A percentile compares a stretch with the other conserved stretches of the same genome.
These are phyloP conservation scores for Macropodus opercularis DNA, from an alignment of 2,797 vertebrate genomes.

Conservation along the genomic window DNA sequence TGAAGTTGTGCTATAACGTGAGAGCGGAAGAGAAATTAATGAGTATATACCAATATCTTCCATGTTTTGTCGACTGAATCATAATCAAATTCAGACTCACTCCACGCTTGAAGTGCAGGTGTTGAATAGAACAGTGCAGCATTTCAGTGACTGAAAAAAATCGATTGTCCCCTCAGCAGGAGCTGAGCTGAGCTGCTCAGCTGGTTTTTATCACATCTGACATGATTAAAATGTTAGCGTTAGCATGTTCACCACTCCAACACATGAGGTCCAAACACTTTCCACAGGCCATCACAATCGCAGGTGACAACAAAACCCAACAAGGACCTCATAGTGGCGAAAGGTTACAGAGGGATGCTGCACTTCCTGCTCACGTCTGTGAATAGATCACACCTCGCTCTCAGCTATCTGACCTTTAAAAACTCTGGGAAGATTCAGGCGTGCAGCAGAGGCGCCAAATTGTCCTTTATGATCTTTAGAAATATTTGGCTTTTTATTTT, in stretches of 20 bases:
- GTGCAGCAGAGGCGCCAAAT: constrained; percentile 29
- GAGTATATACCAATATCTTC: no score
- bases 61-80: not conserved
- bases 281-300: constrained; percentile 24
- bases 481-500: constrained; percentile 42
- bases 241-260: constrained; percentile 19
- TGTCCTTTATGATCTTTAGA: constrained; percentile 44
- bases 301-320: constrained; percentile 55
- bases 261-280: constrained; percentile 9
- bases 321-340: constrained; percentile 37
- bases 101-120: not conserved
- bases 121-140: not conserved
- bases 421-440: constrained; percentile 30
- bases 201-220: constrained; percentile 14
- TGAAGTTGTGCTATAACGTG: no score
- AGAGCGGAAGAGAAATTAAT: no score
- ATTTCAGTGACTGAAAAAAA: constrained; percentile 35
- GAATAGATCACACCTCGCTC: constrained; percentile 70
- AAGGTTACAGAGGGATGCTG: constrained; percentile 64
- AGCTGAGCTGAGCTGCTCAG: constrained; percentile 7
- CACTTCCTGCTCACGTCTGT: constrained; percentile 45
- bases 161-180: constrained; percentile 26
- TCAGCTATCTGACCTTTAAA: constrained; percentile 73
- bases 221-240: constrained; percentile 5
- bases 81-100: not conserved